Percentiles rank a stretch among this genome's conserved stretches.
Conservation (phyloP, 1,140 invertebrate genomes). For the Lanistes nyassanus region DNA sequence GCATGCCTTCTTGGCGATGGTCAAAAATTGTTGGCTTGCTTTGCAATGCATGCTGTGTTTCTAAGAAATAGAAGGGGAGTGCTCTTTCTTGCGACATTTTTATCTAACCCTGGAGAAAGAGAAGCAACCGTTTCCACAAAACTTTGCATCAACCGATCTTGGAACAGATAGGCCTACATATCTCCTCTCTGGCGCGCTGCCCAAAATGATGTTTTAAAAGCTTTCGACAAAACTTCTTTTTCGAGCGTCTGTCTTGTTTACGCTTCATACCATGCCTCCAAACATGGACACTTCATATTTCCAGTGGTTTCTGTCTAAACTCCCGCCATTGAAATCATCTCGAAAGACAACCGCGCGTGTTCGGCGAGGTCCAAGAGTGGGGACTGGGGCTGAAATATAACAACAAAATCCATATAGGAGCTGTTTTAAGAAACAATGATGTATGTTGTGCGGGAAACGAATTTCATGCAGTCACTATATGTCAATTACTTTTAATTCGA, state of each 20-base stretch:
- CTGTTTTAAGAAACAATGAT: no score
- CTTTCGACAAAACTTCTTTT: neutral
- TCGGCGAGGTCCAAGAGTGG: neutral
- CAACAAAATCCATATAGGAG: neutral
- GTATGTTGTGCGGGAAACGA: no score
- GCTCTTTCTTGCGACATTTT: neutral
- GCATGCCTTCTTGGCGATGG: no score
- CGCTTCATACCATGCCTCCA: constrained; percentile 43
- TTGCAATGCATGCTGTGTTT: no score
- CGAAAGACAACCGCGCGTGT: constrained; percentile 70
- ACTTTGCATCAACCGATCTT: neutral
- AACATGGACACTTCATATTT: constrained; percentile 73
- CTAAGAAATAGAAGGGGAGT: no score
- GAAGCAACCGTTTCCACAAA: neutral
- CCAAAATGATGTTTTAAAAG: neutral
- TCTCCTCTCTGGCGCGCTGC: neutral
- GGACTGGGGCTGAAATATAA: neutral
- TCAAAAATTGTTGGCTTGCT: no score
- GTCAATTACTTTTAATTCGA: no score
- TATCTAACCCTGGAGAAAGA: neutral
- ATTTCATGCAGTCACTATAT: no score
- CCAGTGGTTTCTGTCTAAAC: constrained; percentile 72
- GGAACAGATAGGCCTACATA: constrained; percentile 1
- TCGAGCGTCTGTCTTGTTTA: no score
- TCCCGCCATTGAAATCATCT: constrained; percentile 71